A percentile compares a stretch with the other conserved stretches of the same genome.
Evolutionary conservation across 2,113 vertebrate genomes (phyloP).

Genomic region (Hiodon tergisus): DNA sequence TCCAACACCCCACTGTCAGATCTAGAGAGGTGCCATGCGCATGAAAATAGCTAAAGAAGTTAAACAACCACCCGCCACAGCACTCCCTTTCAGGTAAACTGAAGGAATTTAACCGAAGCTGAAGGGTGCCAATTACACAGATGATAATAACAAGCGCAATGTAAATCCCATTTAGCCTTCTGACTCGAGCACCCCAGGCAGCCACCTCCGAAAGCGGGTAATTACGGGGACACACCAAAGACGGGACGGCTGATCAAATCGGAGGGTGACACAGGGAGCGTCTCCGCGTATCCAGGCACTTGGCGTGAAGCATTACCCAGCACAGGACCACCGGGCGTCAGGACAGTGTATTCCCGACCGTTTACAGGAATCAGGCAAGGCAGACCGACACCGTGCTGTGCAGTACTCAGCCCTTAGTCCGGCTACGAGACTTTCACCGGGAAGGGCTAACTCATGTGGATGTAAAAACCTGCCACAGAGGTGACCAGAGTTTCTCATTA

Average conservation of each 20-base stretch:
- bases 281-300: background rate
- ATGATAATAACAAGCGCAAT: constrained; percentile 42
- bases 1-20: constrained; percentile 12
- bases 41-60: background rate
- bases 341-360: no score
- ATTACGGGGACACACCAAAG: constrained; percentile 42
- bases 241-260: constrained; percentile 52
- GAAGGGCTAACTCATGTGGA: no score
- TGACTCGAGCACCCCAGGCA: constrained; percentile 41
- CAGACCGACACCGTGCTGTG: no score
- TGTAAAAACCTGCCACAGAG: no score
- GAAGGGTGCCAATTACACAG: constrained; percentile 47
- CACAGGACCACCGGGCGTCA: no score
- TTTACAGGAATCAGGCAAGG: no score
- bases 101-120: constrained; percentile 36
- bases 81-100: constrained; percentile 21
- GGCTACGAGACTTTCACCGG: no score
- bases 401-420: no score
- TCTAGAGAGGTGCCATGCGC: background rate
- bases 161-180: constrained; percentile 49
- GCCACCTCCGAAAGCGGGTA: constrained; percentile 44
- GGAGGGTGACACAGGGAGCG: background rate
- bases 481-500: no score
- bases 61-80: background rate
- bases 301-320: background rate